Evolutionary conservation across 2,113 vertebrate genomes (phyloP), one percentile per base, ranked within the genome.

Genomic region (Gymnocephalus cernua): DNA sequence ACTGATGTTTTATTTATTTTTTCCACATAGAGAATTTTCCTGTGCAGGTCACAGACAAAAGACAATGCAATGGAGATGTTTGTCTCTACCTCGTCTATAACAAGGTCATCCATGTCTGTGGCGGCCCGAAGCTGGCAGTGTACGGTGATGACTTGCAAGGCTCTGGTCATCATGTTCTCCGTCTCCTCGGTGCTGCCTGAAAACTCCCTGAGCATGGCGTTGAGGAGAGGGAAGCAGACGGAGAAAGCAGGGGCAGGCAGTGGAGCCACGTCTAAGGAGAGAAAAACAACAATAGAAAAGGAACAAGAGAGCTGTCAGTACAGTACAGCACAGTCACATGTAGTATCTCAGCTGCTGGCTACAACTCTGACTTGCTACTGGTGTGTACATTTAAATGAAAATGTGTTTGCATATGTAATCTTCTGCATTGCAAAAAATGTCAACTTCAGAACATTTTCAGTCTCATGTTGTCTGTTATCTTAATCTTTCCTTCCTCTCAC

Each of bases 141-240:
- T 29, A 96, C 94, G 0, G 88, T 96, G 77, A 99, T 92, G 68
- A 97, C 94, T 86, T 98, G 97, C 79, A 99, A 88, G 3, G 96
- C 95, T 81, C 95, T 95, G 81, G 92, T 96, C 95, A 97, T 93
- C 71, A 95, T 89, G 57, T 92, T 93, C 79, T 99, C 97, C 0
- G 88, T 89, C 81, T 98, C 97, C 86, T 99, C 96, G 0, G 90
- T 95, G 85, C 95, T 94, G 80, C 91, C 93, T 10, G 96, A 93
- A 38, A 95, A 96, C 76, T 97, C 95, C 9, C 88, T 95, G 87
- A 99, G 96, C 83, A 96, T 95, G 0, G 94, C 95, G 82, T 98
- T 98, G 29, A 99, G 92, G 61, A 99, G 95, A 2, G 98, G 98
- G 92, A 99, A 99, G 90, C 97, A 97, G 79, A 98, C 96, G 83